Base-by-base conservation (phyloP, 2,888 invertebrate species). In the Augochlorella aurata region DNA sequence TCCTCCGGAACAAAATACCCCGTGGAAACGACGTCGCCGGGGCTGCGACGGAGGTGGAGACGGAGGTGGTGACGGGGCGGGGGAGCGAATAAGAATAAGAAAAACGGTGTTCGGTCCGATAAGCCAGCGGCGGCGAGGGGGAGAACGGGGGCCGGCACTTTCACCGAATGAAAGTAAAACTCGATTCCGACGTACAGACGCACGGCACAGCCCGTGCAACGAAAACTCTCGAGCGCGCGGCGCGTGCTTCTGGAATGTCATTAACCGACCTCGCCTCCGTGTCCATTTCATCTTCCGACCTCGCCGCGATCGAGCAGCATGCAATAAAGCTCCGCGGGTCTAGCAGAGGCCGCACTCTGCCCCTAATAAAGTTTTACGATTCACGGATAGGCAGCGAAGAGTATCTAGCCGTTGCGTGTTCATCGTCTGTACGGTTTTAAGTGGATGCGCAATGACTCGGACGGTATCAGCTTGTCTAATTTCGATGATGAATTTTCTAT, bases 121-220 rank as follows among this genome's bases (percentile, higher is more conserved):
- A 88, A 87, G 86, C 82, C 69, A 65, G 74, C 67, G 72, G 76
- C 78, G 65, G 66, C 38, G 7, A 54, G 38, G 44, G 21, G 66
- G 66, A 70, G 81, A 75, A 74, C 78, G 75, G 80, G 84, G 82
- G 77, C 58, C 77, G 78, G 80, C 82, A 88, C 88, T 88, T 88
- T 88, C 88, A 85, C 88, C 88, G 87, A 87, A 88, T 83, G 88
- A 88, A 88, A 88, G 88, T 88, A 85, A 88, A 88, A 87, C 88
- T 84, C 77, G 88, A 88, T 88, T 88, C 61, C 84, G 76, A 75
- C 79, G 76, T 63, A 68, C 87, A 74, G 74, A 77, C 69, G 63
- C 29, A 29, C 63, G n/a, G n/a, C n/a, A 38, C 63, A 61, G 61
- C 9, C 69, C 38, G 52, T 77, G 78, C 50, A 70, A 58, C 74